Percentiles rank a stretch among this genome's conserved stretches.
Evolutionary conservation across 2,113 vertebrate species (phyloP).

Genomic region (human (Homo sapiens)): DNA sequence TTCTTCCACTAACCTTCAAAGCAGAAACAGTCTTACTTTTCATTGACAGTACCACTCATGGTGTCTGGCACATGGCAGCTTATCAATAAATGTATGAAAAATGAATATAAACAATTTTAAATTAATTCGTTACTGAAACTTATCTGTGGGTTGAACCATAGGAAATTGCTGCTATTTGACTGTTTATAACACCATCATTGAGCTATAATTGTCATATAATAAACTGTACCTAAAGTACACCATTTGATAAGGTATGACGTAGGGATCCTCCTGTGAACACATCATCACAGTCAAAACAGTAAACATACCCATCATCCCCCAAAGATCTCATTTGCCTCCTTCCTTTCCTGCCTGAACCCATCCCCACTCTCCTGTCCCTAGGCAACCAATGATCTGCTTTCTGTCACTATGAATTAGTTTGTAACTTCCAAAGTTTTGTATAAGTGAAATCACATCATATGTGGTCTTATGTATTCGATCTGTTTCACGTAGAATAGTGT

Average conservation of each 20-base stretch:
- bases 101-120: not conserved
- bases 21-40: not conserved
- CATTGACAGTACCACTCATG: fast-evolving
- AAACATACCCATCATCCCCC: not conserved
- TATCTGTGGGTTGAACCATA: not conserved
- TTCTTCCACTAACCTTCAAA: not conserved
- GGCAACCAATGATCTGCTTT: not conserved
- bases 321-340: not conserved
- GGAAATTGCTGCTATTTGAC: not conserved
- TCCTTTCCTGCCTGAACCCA: not conserved
- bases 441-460: not conserved
- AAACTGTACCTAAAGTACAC: not conserved
- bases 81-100: not conserved
- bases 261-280: fast-evolving
- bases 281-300: not conserved
- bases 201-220: not conserved
- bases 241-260: not conserved
- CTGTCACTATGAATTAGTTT: not conserved
- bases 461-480: not conserved
- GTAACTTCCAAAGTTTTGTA: not conserved
- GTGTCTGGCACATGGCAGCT: not conserved
- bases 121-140: not conserved
- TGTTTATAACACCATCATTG: not conserved
- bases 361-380: not conserved
- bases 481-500: not conserved